Percentiles rank a stretch among this genome's conserved stretches.
Conservation (phyloP, 2,797 vertebrate species). For the Characodon lateralis region DNA sequence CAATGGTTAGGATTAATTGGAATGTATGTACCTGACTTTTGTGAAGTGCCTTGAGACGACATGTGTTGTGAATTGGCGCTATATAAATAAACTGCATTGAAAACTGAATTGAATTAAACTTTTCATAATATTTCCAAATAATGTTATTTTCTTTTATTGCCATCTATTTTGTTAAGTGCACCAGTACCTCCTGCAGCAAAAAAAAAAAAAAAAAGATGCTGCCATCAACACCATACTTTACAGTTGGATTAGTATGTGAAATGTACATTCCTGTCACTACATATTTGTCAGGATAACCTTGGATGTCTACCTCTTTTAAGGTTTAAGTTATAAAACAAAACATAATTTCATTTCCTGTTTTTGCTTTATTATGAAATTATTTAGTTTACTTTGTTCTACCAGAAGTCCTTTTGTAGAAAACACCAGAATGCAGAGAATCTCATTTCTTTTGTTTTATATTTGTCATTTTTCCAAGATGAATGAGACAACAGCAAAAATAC, state of each 20-base stretch:
- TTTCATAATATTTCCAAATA: background rate
- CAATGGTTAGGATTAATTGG: too few species aligned
- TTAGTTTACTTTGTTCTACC: background rate
- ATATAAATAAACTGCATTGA: too few species aligned
- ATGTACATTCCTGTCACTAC: background rate
- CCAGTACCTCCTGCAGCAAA: background rate
- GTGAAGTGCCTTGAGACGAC: background rate
- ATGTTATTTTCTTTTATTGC: background rate
- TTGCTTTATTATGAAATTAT: background rate
- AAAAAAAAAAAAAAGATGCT: background rate
- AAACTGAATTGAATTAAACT: too few species aligned
- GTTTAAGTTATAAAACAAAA: background rate
- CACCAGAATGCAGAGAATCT: too few species aligned
- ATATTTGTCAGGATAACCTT: background rate
- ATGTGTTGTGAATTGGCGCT: too few species aligned
- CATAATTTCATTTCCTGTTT: background rate
- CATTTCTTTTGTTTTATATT: background rate
- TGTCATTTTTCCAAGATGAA: too few species aligned
- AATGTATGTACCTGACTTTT: too few species aligned
- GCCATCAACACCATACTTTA: background rate
- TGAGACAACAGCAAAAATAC: background rate
- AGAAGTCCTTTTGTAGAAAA: background rate
- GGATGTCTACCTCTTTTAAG: background rate
- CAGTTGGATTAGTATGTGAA: background rate
- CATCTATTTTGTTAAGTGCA: background rate